Evolutionary conservation across 2,888 invertebrate species (phyloP).

Genomic region (Eristalis intricaria): DNA sequence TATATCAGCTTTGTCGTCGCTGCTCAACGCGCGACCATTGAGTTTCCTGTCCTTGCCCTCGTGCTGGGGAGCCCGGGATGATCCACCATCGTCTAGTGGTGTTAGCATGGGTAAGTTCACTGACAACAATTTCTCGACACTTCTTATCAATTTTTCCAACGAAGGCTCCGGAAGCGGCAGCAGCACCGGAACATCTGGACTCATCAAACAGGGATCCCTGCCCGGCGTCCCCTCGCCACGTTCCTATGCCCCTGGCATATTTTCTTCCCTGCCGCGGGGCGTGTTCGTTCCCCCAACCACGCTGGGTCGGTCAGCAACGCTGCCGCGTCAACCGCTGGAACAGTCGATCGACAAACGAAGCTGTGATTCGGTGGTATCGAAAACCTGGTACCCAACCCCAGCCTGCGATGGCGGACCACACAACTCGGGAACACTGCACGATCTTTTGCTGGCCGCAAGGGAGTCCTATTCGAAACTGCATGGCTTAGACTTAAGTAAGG

Average conservation of each 20-base stretch:
- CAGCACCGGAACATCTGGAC: constrained; percentile 80
- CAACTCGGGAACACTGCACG: constrained; percentile 77
- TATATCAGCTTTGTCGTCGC: constrained; percentile 82
- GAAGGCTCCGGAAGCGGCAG: constrained; percentile 81
- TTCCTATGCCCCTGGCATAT: constrained; percentile 79
- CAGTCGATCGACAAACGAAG: constrained; percentile 82
- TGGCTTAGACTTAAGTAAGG: constrained; percentile 83
- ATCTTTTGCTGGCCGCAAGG: constrained; percentile 79
- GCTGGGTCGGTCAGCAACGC: constrained; percentile 81
- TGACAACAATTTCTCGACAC: not conserved
- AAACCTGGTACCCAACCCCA: constrained; percentile 82
- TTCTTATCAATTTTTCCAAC: not conserved
- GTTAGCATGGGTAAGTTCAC: constrained; percentile 82
- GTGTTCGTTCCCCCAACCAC: constrained; percentile 81
- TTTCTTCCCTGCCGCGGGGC: constrained; percentile 82
- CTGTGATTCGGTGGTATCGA: constrained; percentile 83
- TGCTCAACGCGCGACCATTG: constrained; percentile 82
- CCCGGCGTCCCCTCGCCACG: constrained; percentile 77
- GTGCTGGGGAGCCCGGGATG: constrained; percentile 82
- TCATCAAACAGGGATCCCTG: constrained; percentile 77
- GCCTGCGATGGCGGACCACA: constrained; percentile 81
- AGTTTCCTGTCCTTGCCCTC: constrained; percentile 82
- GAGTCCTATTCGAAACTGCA: constrained; percentile 82
- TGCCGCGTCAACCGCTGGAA: constrained; percentile 82
- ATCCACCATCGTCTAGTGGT: constrained; percentile 82